Evolutionary conservation across 1,140 invertebrate species (phyloP).

Genomic region (Zaprionus kolodkinae): DNA sequence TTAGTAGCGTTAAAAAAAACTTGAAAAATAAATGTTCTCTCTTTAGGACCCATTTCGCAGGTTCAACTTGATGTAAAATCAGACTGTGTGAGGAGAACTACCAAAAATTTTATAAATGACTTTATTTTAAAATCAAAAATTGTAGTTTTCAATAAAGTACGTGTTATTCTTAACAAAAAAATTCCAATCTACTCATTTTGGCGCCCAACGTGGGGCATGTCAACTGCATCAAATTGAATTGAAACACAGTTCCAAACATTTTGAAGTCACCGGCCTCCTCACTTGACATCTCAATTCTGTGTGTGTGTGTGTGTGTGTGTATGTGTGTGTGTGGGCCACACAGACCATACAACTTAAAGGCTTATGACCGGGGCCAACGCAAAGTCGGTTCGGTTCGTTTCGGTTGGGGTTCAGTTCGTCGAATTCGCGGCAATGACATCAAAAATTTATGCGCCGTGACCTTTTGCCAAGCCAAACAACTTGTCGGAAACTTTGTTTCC

Average conservation of each 20-base stretch:
- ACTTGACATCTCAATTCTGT: neutral
- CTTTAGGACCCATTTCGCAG: too few species aligned
- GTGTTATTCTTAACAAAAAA: too few species aligned
- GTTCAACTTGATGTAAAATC: too few species aligned
- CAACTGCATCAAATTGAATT: neutral
- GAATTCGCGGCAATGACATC: conserved; percentile 69
- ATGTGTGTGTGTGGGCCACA: neutral
- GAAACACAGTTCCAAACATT: neutral
- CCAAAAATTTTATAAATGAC: too few species aligned
- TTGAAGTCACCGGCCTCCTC: neutral
- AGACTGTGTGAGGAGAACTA: too few species aligned
- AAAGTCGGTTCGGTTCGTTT: conserved; percentile 44
- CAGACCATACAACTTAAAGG: conserved; percentile 47
- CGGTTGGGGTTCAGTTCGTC: conserved; percentile 41
- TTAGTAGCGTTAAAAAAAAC: too few species aligned
- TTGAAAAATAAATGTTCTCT: too few species aligned
- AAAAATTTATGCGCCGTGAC: conserved; percentile 70
- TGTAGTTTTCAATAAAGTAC: too few species aligned
- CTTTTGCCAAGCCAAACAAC: conserved; percentile 60
- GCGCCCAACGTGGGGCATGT: neutral
- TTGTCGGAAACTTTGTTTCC: conserved; percentile 58
- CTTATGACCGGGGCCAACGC: conserved; percentile 47
- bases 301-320: neutral
- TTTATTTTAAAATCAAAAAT: too few species aligned
- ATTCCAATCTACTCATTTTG: too few species aligned